phyloP scores from a whole-genome alignment of 2,113 vertebrate species.

The Tetraodon nigroviridis region DNA sequence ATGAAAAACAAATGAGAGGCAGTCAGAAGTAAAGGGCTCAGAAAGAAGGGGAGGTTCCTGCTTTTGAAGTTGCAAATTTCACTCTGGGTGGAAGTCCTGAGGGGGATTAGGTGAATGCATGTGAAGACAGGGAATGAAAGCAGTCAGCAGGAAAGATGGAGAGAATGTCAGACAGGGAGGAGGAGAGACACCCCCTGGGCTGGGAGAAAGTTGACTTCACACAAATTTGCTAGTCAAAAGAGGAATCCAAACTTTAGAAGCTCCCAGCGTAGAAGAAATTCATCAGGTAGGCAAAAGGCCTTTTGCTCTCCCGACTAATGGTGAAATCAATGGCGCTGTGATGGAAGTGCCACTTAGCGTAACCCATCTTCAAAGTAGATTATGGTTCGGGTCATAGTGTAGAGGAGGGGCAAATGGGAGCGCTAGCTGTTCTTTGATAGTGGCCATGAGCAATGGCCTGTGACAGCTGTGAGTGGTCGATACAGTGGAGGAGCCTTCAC shows the following conservation, averaged over 20 bases:
- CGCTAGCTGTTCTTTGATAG: constrained; percentile 34
- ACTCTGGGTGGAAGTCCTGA: constrained; percentile 39
- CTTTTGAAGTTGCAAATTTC: constrained; percentile 59
- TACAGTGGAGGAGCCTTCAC: constrained; percentile 41
- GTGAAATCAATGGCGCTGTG: constrained; percentile 64
- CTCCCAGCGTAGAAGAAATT: constrained; percentile 18
- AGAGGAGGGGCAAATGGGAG: constrained; percentile 14
- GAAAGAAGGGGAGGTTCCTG: constrained; percentile 26
- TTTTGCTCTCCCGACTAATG: constrained; percentile 50
- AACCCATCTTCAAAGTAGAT: constrained; percentile 67
- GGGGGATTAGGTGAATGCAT: constrained; percentile 46
- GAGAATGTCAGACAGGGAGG: constrained; percentile 30
- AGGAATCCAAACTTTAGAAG: constrained; percentile 37
- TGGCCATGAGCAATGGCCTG: constrained; percentile 53
- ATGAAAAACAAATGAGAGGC: constrained; percentile 35
- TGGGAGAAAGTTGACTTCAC: constrained; percentile 57
- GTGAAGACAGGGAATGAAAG: constrained; percentile 41
- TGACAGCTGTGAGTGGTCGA: constrained; percentile 58
- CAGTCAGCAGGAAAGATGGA: constrained; percentile 36
- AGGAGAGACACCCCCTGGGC: constrained; percentile 29
- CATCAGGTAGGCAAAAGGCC: constrained; percentile 31
- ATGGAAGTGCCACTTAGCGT: constrained; percentile 69
- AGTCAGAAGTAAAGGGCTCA: constrained; percentile 9
- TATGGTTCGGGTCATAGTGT: constrained; percentile 54
- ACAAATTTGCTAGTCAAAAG: constrained; percentile 58